These are phyloP conservation scores for Harpagoxenus sublaevis DNA, from an alignment of 2,888 invertebrate species.

Conservation along the genomic window DNA sequence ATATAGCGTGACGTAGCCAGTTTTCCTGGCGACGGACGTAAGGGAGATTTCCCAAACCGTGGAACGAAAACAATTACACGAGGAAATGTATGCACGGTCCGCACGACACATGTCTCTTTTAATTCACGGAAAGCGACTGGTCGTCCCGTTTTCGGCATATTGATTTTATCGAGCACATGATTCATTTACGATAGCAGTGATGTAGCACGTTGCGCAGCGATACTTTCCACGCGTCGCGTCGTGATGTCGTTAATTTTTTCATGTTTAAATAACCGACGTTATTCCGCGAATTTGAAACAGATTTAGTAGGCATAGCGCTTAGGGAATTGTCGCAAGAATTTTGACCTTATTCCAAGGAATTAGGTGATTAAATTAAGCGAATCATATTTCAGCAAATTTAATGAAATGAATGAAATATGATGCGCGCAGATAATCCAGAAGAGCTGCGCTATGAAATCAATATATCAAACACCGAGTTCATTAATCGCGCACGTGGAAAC, in stretches of 20 bases:
- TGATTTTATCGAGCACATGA: constrained; percentile 49
- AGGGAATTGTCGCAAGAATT: not conserved
- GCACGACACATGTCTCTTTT: constrained; percentile 22
- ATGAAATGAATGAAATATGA: constrained; percentile 15
- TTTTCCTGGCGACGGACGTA: not conserved
- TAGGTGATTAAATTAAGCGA: not conserved
- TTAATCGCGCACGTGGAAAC: not conserved
- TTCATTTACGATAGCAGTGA: constrained; percentile 6
- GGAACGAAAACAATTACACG: constrained; percentile 30
- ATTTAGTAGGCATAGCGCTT: not conserved
- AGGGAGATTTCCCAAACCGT: constrained; percentile 26
- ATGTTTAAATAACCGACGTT: not conserved
- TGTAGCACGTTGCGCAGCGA: not conserved
- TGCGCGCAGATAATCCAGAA: not conserved
- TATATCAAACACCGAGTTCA: not conserved
- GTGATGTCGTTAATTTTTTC: not conserved
- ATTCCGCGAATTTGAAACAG: not conserved
- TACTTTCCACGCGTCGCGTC: not conserved
- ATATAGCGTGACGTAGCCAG: constrained; percentile 30
- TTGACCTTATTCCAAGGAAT: not conserved
- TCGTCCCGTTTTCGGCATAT: constrained; percentile 6
- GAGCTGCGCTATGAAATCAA: not conserved
- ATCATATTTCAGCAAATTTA: not conserved
- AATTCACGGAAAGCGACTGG: constrained; percentile 14
- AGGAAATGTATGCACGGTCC: not conserved